Evolutionary conservation across 2,888 invertebrate genomes (phyloP).

Genomic region (Orthonychiurus folsomi): DNA sequence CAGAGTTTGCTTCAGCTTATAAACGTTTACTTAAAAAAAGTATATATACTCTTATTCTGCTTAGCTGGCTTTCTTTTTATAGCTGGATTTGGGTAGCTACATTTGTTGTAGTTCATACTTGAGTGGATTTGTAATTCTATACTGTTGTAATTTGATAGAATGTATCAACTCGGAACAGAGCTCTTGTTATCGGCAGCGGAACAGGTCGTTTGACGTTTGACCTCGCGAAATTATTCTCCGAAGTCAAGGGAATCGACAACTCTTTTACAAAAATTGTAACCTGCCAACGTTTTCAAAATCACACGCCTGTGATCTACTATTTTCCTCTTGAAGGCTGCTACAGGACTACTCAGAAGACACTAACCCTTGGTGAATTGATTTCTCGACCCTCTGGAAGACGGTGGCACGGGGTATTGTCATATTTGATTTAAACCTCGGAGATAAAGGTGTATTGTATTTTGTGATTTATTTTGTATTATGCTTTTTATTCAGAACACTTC

Average conservation of each 20-base stretch:
- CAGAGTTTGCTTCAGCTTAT: conserved; percentile 20
- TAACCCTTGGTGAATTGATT: neutral
- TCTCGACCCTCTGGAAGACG: neutral
- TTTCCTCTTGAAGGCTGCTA: conserved; percentile 37
- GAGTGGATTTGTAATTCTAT: neutral
- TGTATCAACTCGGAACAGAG: conserved; percentile 6
- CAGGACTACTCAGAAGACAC: conserved; percentile 18
- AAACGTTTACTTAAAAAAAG: neutral
- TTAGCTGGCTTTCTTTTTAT: too few relatives aligned
- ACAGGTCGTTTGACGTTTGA: conserved; percentile 30
- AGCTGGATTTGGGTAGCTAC: neutral
- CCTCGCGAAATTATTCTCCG: conserved; percentile 25
- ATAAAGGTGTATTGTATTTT: too few relatives aligned
- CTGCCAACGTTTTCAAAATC: conserved; percentile 33
- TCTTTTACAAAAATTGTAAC: conserved; percentile 33
- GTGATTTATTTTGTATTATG: neutral
- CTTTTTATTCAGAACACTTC: neutral
- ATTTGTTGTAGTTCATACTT: neutral
- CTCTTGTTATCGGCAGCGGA: conserved; percentile 34
- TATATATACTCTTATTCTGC: conserved; percentile 1
- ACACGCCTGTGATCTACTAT: conserved; percentile 19
- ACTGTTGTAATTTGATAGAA: neutral
- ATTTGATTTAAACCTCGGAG: neutral
- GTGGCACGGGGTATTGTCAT: neutral
- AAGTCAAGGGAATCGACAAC: conserved; percentile 33